phyloP scores from a whole-genome alignment of 2,113 vertebrate species.

The Perca flavescens region DNA sequence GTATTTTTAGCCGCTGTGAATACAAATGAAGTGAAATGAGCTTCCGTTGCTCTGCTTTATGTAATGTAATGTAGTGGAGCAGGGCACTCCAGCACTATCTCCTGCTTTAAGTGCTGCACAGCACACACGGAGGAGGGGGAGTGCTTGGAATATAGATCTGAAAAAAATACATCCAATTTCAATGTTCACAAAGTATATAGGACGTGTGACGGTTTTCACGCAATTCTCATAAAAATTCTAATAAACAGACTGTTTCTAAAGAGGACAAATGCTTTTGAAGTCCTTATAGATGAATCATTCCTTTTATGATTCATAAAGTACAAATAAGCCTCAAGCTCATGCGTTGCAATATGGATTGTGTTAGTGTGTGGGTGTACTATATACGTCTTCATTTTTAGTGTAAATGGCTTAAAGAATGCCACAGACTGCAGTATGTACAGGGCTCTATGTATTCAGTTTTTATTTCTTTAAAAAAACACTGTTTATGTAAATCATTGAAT shows the following conservation, averaged over 20 bases:
- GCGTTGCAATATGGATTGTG: slow-evolving; percentile 8
- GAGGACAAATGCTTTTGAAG: slow-evolving; percentile 38
- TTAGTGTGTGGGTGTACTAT: slow-evolving; percentile 49
- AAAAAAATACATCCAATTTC: slow-evolving; percentile 33
- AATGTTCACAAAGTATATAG: slow-evolving; percentile 19
- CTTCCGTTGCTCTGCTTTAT: slow-evolving; percentile 65
- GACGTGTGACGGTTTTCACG: slow-evolving; percentile 32
- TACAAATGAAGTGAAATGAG: slow-evolving; percentile 72
- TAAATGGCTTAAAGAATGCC: slow-evolving; percentile 11
- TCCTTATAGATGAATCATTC: slow-evolving; percentile 56
- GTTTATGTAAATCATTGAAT: neutral
- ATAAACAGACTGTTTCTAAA: neutral
- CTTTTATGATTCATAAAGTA: slow-evolving; percentile 56
- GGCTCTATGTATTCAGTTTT: neutral
- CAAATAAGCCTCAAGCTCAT: slow-evolving; percentile 32
- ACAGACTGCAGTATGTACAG: neutral
- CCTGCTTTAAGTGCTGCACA: slow-evolving; percentile 53
- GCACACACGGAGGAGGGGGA: slow-evolving; percentile 27
- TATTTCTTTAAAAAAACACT: neutral
- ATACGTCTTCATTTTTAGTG: slow-evolving; percentile 19
- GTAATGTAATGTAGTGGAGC: slow-evolving; percentile 66
- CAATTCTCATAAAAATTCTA: neutral
- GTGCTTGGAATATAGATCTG: slow-evolving; percentile 50
- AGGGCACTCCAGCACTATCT: slow-evolving; percentile 54
- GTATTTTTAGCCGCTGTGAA: slow-evolving; percentile 75